Conservation (phyloP, 30 jellyfish, hydroid and myxozoan genomes). For the Turritopsis rubra region DNA sequence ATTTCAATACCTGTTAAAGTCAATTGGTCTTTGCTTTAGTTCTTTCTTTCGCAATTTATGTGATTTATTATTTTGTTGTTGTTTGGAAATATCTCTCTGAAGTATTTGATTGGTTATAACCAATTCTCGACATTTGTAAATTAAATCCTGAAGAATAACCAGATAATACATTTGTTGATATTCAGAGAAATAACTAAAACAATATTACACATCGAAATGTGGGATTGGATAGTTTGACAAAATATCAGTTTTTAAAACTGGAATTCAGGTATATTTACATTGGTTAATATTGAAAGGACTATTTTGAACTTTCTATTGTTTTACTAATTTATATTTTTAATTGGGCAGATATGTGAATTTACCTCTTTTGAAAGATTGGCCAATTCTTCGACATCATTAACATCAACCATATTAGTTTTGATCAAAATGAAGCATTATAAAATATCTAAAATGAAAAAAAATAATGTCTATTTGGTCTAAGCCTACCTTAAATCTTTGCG, state of each 20-base stretch:
- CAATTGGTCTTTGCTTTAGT: slow-evolving; percentile 39
- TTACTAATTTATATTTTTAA: not conserved
- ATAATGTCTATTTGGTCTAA: too few species aligned
- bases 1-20: slow-evolving; percentile 35
- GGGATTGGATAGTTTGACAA: too few species aligned
- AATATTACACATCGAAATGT: too few species aligned
- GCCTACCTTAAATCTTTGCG: too few species aligned
- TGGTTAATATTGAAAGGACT: too few species aligned
- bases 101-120: slow-evolving; percentile 29
- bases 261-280: too few species aligned
- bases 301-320: too few species aligned
- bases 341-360: not conserved
- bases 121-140: slow-evolving; percentile 34
- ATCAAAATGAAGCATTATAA: too few species aligned
- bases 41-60: slow-evolving; percentile 27
- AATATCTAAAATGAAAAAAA: not conserved
- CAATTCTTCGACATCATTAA: not conserved
- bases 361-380: slow-evolving; percentile 10
- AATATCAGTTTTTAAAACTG: too few species aligned
- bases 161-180: too few species aligned
- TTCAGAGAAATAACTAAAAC: too few species aligned
- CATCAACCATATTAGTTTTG: not conserved
- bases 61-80: slow-evolving; percentile 12
- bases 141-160: slow-evolving; percentile 38
- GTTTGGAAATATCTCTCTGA: slow-evolving; percentile 20